Base-by-base conservation (phyloP, 2,113 vertebrate species). In the Zosterops pallidus region DNA sequence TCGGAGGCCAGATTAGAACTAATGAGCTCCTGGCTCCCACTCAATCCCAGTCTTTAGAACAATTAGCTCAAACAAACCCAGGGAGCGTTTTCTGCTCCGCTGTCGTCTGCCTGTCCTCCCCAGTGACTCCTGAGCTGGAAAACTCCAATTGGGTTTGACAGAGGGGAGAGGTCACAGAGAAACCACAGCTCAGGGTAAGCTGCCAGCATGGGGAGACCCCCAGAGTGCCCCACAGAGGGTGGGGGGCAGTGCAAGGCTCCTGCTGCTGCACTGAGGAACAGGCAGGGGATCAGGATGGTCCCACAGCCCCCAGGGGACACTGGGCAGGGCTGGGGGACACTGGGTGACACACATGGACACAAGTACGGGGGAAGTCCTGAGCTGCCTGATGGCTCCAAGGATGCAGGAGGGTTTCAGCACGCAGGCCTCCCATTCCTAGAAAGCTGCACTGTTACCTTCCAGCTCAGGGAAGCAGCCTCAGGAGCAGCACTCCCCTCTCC, bases 11-110 rank as follows among this genome's bases (percentile, higher is more conserved):
- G 74, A 92, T 82, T 28, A 79, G 89, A 86, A 86, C 91, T 96
- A 94, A 95, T 20, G 94, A 96, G 89, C 60, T 95, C 65, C 83
- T 94, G 96, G 94, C 92, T 95, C 52, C 65, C 69, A 70, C 52
- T 96, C 92, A 90, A 75, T 60, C 60, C 68, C 65, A 68, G 55
- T 65, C 70, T 86, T 75, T 67, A 86, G 72, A 94, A 81, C 92
- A 94, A 95, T 95, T 92, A 94, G 78, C 92, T 91, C 94, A 76
- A 82, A 92, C 41, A 86, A 95, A 49, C 62, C 70, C 35, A 1
- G 72, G 70, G 92, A 92, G 39, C 6, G 6, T 64, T 83, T 71
- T 44, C 89, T 87, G 94, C 80, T 84, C 74, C 0, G 6, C 46
- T 49, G 86, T 76, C 6, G 1, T 26, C 83, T 41, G 71, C 52